Base-by-base conservation (phyloP, 2,888 invertebrate genomes). In the Epicampocera succincta region DNA sequence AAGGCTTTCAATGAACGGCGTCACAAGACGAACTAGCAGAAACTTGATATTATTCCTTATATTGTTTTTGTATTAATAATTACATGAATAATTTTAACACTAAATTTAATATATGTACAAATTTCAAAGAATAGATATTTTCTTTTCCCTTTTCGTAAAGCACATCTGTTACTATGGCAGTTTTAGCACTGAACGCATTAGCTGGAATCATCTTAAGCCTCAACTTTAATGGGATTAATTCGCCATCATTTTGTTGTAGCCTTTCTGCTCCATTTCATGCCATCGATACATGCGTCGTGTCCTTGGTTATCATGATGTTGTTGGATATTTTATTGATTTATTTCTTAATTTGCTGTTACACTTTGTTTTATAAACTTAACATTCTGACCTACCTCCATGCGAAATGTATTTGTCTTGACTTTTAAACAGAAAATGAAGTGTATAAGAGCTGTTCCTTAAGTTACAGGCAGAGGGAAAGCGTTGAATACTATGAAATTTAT, bases 351-450 rank as follows among this genome's bases (percentile, higher is more conserved):
- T 42, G 2, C 12, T 42, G 52, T 76, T 80, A 61, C 75, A 74
- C 60, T 71, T 58, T 42, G 50, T 50, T 33, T 58, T 50, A 63
- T 46, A 79, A 71, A 63, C 38, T 38, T 33, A 46, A 72, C 85
- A 72, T 83, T 85, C 83, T 85, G 86, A 85, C 86, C 86, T 86
- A 84, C 84, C 86, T 83, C 84, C 85, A 85, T 68, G 54, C 52
- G 29, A 83, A 84, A 61, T 82, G 13, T 81, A 77, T 84, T 85
- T 76, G 29, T 69, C 63, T 40, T 74, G 58, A 50, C 66, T 46
- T 65, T 52, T 15, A 60, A 61, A 9, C 33, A 33, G 33, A 46
- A 52, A 46, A 25, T 6, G 29, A 60, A 44, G 56, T 13, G 33
- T 33, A 33, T 33, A 42, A 9, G 56, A 56, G 29, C 9, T 6